Evolutionary conservation across 2,888 invertebrate genomes (phyloP).

Genomic region (Dryadula phaetusa): DNA sequence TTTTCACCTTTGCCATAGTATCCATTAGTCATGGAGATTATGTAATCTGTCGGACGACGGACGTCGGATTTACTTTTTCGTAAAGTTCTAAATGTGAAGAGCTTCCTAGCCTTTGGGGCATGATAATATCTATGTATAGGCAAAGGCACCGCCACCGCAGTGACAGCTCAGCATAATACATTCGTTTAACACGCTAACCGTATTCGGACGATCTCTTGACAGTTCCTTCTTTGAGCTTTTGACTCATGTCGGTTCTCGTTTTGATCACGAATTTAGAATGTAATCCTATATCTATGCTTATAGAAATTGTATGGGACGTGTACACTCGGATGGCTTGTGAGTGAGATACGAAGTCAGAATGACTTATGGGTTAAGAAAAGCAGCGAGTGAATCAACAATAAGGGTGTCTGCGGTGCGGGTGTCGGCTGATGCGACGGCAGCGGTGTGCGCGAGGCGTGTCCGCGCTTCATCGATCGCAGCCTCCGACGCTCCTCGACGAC

Average conservation of each 20-base stretch:
- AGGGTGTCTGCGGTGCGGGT: slow-evolving; percentile 59
- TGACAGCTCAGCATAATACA: slow-evolving; percentile 78
- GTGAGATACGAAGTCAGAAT: slow-evolving; percentile 33
- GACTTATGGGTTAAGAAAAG: slow-evolving; percentile 43
- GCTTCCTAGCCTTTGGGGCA: slow-evolving; percentile 65
- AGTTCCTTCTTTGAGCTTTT: slow-evolving; percentile 58
- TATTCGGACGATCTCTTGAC: slow-evolving; percentile 74
- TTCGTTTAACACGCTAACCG: slow-evolving; percentile 82
- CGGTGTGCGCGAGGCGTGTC: slow-evolving; percentile 81
- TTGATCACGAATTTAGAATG: slow-evolving; percentile 28
- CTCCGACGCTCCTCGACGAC: slow-evolving; percentile 82
- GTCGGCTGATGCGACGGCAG: slow-evolving; percentile 47
- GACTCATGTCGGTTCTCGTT: slow-evolving; percentile 39
- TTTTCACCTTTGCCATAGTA: slow-evolving; percentile 4
- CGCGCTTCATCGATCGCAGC: slow-evolving; percentile 84
- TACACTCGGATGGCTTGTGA: slow-evolving; percentile 20
- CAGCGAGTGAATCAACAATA: slow-evolving; percentile 67
- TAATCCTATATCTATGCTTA: slow-evolving; percentile 18
- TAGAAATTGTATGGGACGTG: slow-evolving; percentile 2
- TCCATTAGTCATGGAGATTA: slow-evolving; percentile 43
- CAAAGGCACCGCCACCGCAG: slow-evolving; percentile 71
- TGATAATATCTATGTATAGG: slow-evolving; percentile 66
- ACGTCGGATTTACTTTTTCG: slow-evolving; percentile 41
- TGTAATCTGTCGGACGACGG: slow-evolving; percentile 25
- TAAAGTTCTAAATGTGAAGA: slow-evolving; percentile 57